These are phyloP conservation scores for Amphiprion ocellaris DNA, from an alignment of 2,113 vertebrate genomes.

Conservation along the genomic window DNA sequence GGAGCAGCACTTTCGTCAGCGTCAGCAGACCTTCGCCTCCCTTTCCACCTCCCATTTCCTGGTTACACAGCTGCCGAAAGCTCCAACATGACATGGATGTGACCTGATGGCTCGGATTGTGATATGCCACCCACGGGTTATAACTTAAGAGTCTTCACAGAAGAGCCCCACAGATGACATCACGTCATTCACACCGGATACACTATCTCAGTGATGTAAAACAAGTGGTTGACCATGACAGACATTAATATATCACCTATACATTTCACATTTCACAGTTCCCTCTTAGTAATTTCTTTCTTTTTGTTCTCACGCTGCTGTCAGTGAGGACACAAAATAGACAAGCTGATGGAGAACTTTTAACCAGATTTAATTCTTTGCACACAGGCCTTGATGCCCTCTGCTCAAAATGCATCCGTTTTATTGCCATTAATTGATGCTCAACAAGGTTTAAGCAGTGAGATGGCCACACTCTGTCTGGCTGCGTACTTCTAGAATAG, in stretches of 20 bases:
- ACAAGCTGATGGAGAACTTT: not conserved
- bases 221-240: not conserved
- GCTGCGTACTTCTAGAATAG: constrained; percentile 37
- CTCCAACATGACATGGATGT: constrained; percentile 53
- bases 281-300: not conserved
- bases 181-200: constrained; percentile 24
- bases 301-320: not conserved
- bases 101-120: constrained; percentile 37
- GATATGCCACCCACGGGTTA: constrained; percentile 31
- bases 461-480: constrained; percentile 5
- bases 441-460: constrained; percentile 24
- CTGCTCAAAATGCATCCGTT: constrained; percentile 26
- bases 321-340: not conserved
- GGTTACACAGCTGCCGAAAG: constrained; percentile 54
- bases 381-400: constrained; percentile 14
- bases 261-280: not conserved
- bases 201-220: constrained; percentile 8
- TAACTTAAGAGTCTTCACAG: not conserved
- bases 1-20: constrained; percentile 37
- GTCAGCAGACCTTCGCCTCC: constrained; percentile 58
- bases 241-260: not conserved
- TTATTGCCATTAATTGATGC: constrained; percentile 51
- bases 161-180: constrained; percentile 3
- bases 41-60: constrained; percentile 68
- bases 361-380: constrained; percentile 35